Conservation (phyloP, 2,888 invertebrate species). For the Lithosia quadra region DNA sequence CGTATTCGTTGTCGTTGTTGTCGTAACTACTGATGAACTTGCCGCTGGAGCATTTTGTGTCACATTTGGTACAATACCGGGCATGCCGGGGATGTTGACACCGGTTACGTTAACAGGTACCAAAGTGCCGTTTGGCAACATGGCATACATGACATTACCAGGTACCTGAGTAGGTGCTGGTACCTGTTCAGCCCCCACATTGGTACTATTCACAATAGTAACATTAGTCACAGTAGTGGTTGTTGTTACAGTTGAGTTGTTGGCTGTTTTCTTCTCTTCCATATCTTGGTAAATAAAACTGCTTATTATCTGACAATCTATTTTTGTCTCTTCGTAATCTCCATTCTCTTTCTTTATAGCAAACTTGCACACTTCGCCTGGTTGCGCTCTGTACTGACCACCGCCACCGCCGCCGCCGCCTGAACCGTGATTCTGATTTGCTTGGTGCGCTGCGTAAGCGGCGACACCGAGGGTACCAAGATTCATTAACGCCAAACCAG, state of each 20-base stretch:
- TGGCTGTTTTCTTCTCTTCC: slow-evolving; percentile 49
- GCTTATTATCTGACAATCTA: slow-evolving; percentile 76
- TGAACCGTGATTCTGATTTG: slow-evolving; percentile 45
- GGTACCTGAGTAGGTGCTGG: slow-evolving; percentile 36
- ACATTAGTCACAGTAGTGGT: slow-evolving; percentile 74
- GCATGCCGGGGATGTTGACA: slow-evolving; percentile 15
- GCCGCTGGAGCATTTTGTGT: slow-evolving; percentile 15
- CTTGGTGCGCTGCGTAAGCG: slow-evolving; percentile 57
- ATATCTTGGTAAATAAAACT: slow-evolving; percentile 74
- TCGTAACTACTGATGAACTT: slow-evolving; percentile 13
- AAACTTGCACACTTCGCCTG: slow-evolving; percentile 78
- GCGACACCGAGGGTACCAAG: slow-evolving; percentile 74
- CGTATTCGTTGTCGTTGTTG: slow-evolving; percentile 61
- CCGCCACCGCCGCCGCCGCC: slow-evolving; percentile 11
- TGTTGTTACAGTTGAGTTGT: slow-evolving; percentile 64
- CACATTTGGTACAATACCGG: slow-evolving; percentile 26
- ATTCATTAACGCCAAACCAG: slow-evolving; percentile 77
- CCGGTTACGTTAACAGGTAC: slow-evolving; percentile 61
- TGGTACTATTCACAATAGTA: slow-evolving; percentile 68
- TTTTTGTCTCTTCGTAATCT: slow-evolving; percentile 79
- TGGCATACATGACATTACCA: slow-evolving; percentile 58
- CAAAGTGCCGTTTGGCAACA: slow-evolving; percentile 75
- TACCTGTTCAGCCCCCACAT: slow-evolving; percentile 50
- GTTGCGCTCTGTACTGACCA: slow-evolving; percentile 62
- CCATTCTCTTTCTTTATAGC: slow-evolving; percentile 77